Conservation (phyloP, 2,888 invertebrate species). For the Cosmopolites sordidus region DNA sequence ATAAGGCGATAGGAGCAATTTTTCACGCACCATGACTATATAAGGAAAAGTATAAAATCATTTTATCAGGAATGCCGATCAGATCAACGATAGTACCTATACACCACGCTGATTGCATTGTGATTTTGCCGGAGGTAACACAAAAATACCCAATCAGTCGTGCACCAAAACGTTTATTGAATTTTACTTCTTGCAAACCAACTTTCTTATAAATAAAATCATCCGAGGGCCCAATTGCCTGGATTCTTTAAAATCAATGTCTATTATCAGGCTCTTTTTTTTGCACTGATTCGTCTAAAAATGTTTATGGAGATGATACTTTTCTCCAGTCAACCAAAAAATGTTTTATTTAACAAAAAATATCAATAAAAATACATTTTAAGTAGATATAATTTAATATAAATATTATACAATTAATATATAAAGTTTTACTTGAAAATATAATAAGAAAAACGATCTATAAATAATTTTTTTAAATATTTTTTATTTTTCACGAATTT, state of each 20-base stretch:
- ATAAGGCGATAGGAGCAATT: conserved; percentile 19
- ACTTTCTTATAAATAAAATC: conserved; percentile 29
- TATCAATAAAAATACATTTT: too few species aligned
- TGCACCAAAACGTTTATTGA: conserved; percentile 49
- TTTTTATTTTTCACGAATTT: too few species aligned
- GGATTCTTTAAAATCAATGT: conserved; percentile 24
- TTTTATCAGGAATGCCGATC: conserved; percentile 27
- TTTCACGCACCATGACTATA: conserved; percentile 23
- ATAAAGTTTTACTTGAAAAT: too few species aligned
- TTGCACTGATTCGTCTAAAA: not conserved
- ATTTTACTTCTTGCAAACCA: conserved; percentile 37
- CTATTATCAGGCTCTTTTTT: conserved; percentile 17
- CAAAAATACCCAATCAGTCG: conserved; percentile 50
- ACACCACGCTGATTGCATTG: conserved; percentile 45
- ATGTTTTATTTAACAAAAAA: too few species aligned
- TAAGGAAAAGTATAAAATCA: conserved; percentile 27
- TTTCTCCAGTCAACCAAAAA: not conserved
- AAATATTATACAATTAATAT: too few species aligned
- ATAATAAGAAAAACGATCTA: too few species aligned
- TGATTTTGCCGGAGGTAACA: conserved; percentile 46
- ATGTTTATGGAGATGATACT: not conserved
- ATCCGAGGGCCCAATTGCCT: conserved; percentile 23
- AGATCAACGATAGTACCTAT: conserved; percentile 28
- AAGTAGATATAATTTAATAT: too few species aligned
- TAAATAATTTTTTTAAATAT: too few species aligned